Evolutionary conservation across 2,113 vertebrate species (phyloP), one percentile per base, ranked within the genome.

Genomic region (Alligator sinensis): DNA sequence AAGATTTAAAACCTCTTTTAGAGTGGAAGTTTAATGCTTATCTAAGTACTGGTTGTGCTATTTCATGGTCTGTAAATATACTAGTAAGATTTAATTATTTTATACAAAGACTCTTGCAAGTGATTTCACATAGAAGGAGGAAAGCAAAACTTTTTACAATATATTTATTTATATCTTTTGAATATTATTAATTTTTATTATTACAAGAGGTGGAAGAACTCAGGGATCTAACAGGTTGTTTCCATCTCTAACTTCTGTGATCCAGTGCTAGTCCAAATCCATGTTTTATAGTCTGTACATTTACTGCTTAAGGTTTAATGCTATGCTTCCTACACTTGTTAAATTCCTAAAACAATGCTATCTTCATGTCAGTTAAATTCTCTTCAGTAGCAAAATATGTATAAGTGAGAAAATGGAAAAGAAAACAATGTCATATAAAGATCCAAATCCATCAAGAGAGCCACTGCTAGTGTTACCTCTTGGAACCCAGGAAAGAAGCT

Each of bases 21-120:
- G 25, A 94, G 89, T 95, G 64, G 78, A 94, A 95, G 18, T 19
- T 89, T 63, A 87, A 34, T 34, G 14, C 8, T 88, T 85, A 76
- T 1, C 3, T 13, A 86, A 28, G 24, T 92, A 38, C 34, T 79
- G 79, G 30, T 79, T 92, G 30, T 89, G 38, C 47, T 86, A 3
- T 2, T 70, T 87, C 68, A 63, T 27, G 57, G 16, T 55, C 22
- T 85, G 90, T 81, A 86, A 78, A 91, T 79, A 80, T 16, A 87
- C 10, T 1, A 1, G 4, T 64, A n/a, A 47, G 12, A 62, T 89
- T 90, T 89, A 30, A 68, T 34, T 24, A 3, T 58, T 24, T 9
- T 38, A 16, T 63, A 74, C 95, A 92, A 89, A 87, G 28, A 11
- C 3, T 80, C 12, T 60, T 60, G 60, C 19, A 87, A 87, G 5